Evolutionary conservation across 2,888 invertebrate species (phyloP).

Genomic region (Cantharis lateralis): DNA sequence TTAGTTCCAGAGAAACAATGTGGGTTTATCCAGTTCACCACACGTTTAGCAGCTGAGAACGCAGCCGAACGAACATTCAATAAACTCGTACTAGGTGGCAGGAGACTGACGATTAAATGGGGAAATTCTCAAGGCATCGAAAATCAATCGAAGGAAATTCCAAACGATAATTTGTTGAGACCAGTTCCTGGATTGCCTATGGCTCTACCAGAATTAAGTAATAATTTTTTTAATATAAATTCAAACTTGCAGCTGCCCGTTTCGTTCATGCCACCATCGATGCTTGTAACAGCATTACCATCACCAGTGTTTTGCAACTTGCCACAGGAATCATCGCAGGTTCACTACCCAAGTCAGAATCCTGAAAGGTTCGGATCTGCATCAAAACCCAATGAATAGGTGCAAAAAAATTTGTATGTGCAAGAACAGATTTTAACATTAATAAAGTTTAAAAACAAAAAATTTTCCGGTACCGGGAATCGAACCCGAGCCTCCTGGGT

Average conservation of each 20-base stretch:
- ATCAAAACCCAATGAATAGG: constrained; percentile 46
- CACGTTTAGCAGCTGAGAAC: constrained; percentile 85
- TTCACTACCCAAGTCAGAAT: constrained; percentile 98
- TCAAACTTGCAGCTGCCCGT: constrained; percentile 56
- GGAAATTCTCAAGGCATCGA: constrained; percentile 89
- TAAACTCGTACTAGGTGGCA: constrained; percentile 80
- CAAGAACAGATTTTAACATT: neutral
- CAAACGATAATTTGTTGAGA: constrained; percentile 63
- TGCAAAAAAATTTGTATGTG: neutral
- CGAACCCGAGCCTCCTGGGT: constrained; percentile 68
- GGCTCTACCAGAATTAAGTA: constrained; percentile 68
- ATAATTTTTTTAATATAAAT: constrained; percentile 72
- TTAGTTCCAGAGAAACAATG: constrained; percentile 92
- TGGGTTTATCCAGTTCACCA: constrained; percentile 96
- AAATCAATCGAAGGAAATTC: constrained; percentile 57
- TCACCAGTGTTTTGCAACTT: constrained; percentile 60
- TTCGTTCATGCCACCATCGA: constrained; percentile 59
- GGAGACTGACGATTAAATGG: constrained; percentile 96
- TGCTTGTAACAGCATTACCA: constrained; percentile 63
- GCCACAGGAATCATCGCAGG: constrained; percentile 45
- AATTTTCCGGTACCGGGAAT: constrained; percentile 63
- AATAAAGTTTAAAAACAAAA: constrained; percentile 28
- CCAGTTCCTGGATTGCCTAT: constrained; percentile 81
- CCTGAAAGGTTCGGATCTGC: constrained; percentile 86
- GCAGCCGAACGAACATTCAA: constrained; percentile 97